Base-by-base conservation (phyloP, 53 echinoderm and acorn worm species). In the Stichopus horrens region DNA sequence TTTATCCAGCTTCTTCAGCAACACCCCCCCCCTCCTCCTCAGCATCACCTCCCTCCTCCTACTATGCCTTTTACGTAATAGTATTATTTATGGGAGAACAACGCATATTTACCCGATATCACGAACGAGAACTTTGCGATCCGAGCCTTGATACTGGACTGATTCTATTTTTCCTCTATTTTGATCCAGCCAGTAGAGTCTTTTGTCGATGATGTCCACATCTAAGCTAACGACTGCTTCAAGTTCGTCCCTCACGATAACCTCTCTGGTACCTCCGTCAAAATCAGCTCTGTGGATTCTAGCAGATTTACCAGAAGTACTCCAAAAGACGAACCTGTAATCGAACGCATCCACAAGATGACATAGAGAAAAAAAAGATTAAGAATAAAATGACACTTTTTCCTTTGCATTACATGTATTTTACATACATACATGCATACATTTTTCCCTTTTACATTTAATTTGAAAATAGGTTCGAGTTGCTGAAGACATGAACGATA, bases 171-270 rank as follows among this genome's bases (percentile, higher is more conserved):
- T 94, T 9, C 91, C 53, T 13, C 86, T 92, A 18, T 90, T 93
- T 19, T 88, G 92, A 55, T 99, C 99, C 74, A 99, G 21, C 99
- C 99, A 99, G 90, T 90, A 99, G 3, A 99, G 65, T 19, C 96
- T 57, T 89, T 93, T 93, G 87, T 99, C 99, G 23, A 96, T 88
- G 52, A 96, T 88, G 75, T 99, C 99, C 10, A 99, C 58, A 4
- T 94, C 94, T 9, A 99, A 58, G 81, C 93, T 94, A 19, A 92
- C 89, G 52, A 94, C 75, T 59, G 88, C 68, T 2, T 83, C 59
- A 6, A 95, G 83, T 4, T 88, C 82, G 14, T 82, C 55, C 75
- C 90, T 92, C 13, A 90, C 79, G 21, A 97, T 88, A 18, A 83
- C 63, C 9, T 74, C 56, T 51, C 88, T 90, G n/a, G 91, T 83